Conservation (phyloP, 1,140 invertebrate species). For the Lasioglossum albipes region DNA sequence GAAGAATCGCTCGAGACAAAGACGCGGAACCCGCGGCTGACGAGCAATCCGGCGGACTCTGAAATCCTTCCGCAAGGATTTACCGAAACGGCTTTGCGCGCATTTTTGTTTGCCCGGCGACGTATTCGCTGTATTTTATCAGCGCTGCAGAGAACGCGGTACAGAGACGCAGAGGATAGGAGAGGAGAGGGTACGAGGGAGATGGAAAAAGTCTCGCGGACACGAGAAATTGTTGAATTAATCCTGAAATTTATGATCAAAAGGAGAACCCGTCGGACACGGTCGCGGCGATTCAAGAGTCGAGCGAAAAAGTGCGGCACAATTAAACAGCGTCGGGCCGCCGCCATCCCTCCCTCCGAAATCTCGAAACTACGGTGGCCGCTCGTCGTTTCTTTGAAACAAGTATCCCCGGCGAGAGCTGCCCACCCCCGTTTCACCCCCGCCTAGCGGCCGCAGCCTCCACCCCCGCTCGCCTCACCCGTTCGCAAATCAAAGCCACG, state of each 20-base stretch:
- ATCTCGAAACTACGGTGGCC: neutral
- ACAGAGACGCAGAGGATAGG: too few species aligned
- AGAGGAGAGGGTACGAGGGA: neutral
- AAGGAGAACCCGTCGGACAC: neutral
- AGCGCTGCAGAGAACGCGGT: neutral
- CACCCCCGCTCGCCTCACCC: constrained; percentile 23
- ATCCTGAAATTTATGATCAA: constrained; percentile 7
- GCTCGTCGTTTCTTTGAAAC: constrained; percentile 71
- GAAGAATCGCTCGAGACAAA: neutral
- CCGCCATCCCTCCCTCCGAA: constrained; percentile 10
- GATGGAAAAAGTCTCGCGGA: neutral
- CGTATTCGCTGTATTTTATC: neutral
- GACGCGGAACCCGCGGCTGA: neutral
- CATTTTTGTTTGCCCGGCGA: neutral
- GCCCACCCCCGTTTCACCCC: neutral
- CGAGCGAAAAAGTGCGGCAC: neutral
- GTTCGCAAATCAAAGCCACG: constrained; percentile 76
- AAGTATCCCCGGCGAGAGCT: constrained; percentile 56
- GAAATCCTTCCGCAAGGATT: neutral
- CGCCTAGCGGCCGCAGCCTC: too few species aligned
- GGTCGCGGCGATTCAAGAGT: neutral
- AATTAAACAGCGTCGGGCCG: constrained; percentile 21
- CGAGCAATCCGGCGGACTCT: neutral
- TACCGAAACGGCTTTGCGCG: neutral
- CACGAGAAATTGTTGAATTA: constrained; percentile 6